These are phyloP conservation scores for Eulemur macaco DNA, from an alignment of 2,113 vertebrate genomes.

Conservation along the genomic window DNA sequence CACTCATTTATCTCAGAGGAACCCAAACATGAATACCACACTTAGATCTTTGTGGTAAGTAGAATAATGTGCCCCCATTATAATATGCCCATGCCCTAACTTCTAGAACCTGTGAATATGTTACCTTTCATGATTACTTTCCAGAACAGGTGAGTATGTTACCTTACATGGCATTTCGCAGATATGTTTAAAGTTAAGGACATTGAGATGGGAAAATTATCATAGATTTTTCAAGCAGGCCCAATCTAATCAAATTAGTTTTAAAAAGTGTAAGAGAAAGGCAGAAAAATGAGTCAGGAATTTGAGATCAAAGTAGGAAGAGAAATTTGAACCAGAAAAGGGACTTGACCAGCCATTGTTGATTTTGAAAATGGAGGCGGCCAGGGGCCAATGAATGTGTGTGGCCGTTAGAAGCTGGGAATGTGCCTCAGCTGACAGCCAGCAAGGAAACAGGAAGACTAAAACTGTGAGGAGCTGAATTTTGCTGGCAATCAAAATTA, in stretches of 20 bases:
- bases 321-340: not conserved
- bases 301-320: not conserved
- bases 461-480: not conserved
- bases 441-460: not conserved
- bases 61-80: not conserved
- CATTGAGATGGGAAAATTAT: not conserved
- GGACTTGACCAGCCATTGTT: accelerated
- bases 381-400: not conserved
- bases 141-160: not conserved
- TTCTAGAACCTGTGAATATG: not conserved
- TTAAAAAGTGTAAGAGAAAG: not conserved
- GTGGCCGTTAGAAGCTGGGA: not conserved
- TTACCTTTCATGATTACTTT: not conserved
- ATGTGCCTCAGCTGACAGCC: not conserved
- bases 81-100: not conserved
- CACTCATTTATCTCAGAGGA: not conserved
- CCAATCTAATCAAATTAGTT: not conserved
- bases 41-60: not conserved
- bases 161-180: not conserved
- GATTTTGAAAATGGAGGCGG: not conserved
- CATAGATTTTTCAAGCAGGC: not conserved
- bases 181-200: not conserved
- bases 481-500: not conserved
- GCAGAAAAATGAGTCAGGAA: not conserved
- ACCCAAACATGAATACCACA: accelerated